Base-by-base conservation (phyloP, 2,113 vertebrate species). In the Craseonycteris thonglongyai region DNA sequence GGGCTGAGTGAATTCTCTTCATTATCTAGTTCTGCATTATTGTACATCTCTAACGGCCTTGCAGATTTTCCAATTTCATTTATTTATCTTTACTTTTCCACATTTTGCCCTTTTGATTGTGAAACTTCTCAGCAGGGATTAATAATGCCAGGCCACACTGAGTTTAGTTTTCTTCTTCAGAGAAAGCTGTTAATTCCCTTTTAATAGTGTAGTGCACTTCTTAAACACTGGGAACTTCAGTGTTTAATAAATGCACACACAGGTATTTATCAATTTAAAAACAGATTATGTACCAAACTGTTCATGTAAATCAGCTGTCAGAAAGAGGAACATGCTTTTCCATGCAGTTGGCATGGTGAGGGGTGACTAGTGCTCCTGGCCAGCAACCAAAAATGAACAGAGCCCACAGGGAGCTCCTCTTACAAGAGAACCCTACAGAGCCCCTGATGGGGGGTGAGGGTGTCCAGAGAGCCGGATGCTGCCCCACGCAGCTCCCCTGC, bases 111-210 rank as follows among this genome's bases (percentile, higher is more conserved):
- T 97, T 96, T 89, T 74, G 78, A 95, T 58, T 92, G 72, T 61
- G 59, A 65, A 91, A 94, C 85, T 93, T 92, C 90, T 65, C 38
- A 88, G 68, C 65, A 93, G 75, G 81, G 91, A 96, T 96, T 96
- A 90, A 84, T 84, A 81, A 83, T 87, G 80, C 35, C 19, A 75
- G 58, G 78, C 84, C 92, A 88, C 40, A 21, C 2, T 47, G 38
- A 93, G 89, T 84, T 95, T 90, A 88, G 91, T 86, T 87, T 94
- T 95, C 61, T 95, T 95, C 78, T 96, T 88, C 66, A 74, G 65
- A 91, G 92, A 93, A 93, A 94, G 91, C 86, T 91, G 82, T 76
- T 95, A 97, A 96, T 95, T 95, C 94, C 88, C 74, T 89, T 96
- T 90, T 94, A 95, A 95, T 86, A 91, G 63, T 4, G 2, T 21